Base-by-base conservation (phyloP, 2,888 invertebrate genomes). In the Mesorhabditis spiculigera region DNA sequence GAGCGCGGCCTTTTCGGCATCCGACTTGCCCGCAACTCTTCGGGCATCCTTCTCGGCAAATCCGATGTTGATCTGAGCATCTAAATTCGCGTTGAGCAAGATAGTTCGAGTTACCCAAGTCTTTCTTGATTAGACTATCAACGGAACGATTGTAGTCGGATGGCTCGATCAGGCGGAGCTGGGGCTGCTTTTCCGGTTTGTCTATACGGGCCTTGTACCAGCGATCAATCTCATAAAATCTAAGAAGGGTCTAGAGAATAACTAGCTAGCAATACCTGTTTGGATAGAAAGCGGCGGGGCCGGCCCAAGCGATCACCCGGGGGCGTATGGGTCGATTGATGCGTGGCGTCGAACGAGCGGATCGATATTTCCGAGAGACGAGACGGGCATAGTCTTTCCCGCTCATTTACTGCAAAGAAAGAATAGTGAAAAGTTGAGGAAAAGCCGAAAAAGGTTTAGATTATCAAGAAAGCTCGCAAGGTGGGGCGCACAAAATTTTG, bases 161-260 rank as follows among this genome's bases (percentile, higher is more conserved):
- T 3, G 86, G 86, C 62, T 86, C 84, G 68, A 86, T 83, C 44
- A 83, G 71, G 67, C 83, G 80, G 74, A 84, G 71, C 28, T 81
- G 70, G 3, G 85, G 86, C 5, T 81, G 67, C 43, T 72, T 68
- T 66, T 82, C 81, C 5, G 84, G 86, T 66, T 82, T 84, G 65
- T 82, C 78, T 66, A 86, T 86, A 4, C 86, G 75, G 8, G 86
- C 86, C 70, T 86, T 86, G 77, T 86, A 86, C 86, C 86, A 86
- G 63, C 78, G 76, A 68, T 86, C 85, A 16, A 77, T 74, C 70
- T 85, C 84, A 68, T 84, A 86, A 69, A 85, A 86, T 65, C 85
- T 85, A 67, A 45, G 79, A 62, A 43, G 45, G 43, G 42, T 5
- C 42, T 50, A n/a, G 4, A 43, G 44, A n/a, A 43, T n/a, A 69